Conservation (phyloP, 2,888 invertebrate species). For the Leptopilina drosophilae region DNA sequence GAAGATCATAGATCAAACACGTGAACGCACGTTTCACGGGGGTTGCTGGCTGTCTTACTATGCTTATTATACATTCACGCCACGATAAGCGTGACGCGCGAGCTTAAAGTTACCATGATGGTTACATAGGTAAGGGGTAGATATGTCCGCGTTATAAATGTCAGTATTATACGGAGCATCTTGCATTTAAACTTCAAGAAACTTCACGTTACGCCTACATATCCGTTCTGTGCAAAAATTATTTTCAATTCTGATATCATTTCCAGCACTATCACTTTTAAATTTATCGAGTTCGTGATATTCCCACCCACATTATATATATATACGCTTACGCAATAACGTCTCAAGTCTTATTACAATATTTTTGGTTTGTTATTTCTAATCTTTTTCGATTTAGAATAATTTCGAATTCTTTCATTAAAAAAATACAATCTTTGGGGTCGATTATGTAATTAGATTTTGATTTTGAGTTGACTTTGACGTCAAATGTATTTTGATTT, state of each 20-base stretch:
- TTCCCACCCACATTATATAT: too few relatives aligned
- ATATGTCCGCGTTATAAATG: constrained; percentile 76
- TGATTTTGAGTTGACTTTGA: too few relatives aligned
- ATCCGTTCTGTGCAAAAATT: constrained; percentile 17
- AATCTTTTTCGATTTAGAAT: too few relatives aligned
- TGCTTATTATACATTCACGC: constrained; percentile 76
- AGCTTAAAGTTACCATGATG: constrained; percentile 65
- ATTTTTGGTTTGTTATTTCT: too few relatives aligned
- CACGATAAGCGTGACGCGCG: constrained; percentile 65
- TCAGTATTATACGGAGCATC: constrained; percentile 75
- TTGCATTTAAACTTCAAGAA: constrained; percentile 56
- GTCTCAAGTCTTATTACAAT: too few relatives aligned
- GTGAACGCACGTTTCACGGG: constrained; percentile 68
- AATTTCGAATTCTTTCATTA: too few relatives aligned
- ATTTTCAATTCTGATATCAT: constrained; percentile 5
- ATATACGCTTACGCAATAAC: too few relatives aligned
- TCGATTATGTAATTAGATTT: too few relatives aligned
- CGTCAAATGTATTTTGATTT: too few relatives aligned
- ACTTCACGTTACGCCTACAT: constrained; percentile 54
- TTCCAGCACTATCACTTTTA: background rate
- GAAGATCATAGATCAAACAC: constrained; percentile 76
- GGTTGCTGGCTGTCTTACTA: constrained; percentile 69
- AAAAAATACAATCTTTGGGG: too few relatives aligned
- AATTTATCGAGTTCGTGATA: too few relatives aligned
- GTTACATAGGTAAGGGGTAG: constrained; percentile 74